Evolutionary conservation across 2,797 vertebrate genomes (phyloP), one percentile per base, ranked within the genome.

Genomic region (Eulemur rubriventer): DNA sequence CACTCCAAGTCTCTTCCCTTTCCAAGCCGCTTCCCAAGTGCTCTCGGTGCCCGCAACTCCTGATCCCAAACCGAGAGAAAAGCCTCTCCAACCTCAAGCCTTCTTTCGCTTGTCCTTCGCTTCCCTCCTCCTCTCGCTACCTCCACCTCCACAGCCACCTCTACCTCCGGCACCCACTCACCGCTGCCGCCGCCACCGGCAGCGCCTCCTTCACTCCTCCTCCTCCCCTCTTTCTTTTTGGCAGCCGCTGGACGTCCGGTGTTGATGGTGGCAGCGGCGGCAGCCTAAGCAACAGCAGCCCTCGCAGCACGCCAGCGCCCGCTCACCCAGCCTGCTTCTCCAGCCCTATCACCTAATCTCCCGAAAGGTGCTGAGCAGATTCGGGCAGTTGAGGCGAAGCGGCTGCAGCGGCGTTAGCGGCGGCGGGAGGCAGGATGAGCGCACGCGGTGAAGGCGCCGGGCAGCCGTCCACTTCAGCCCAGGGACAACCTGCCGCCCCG

Each of bases 391-490:
- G 98, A 96, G 98, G 97, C 96, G 94, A 50, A 93, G 97, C 91
- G 89, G 98, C 97, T 96, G 98, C 97, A 97, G 97, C 96, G 79
- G 97, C 52, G 18, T 67, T 30, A 52, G 97, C 97, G 91, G 96
- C 98, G 97, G 97, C 98, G 97, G 97, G 96, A 98, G 98, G 98
- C 98, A 98, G 98, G 98, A 99, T 99, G 99, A 99, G 99, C 98
- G 98, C 99, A 98, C 99, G 99, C 98, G 99, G 99, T 76, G 99
- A 99, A 98, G 99, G 99, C 99, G 98, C 99, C 98, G 99, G 99
- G 98, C 99, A 99, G 98, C 98, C 99, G 98, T 99, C 99, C 81
- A 99, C 99, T 89, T 98, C 98, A 92, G 98, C 98, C 98, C 99
- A 98, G 98, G 99, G 99, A 98, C 99, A 99, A 98, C 99, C 99